Base-by-base conservation (phyloP, 2,888 invertebrate species). In the Anarsia innoxiella region DNA sequence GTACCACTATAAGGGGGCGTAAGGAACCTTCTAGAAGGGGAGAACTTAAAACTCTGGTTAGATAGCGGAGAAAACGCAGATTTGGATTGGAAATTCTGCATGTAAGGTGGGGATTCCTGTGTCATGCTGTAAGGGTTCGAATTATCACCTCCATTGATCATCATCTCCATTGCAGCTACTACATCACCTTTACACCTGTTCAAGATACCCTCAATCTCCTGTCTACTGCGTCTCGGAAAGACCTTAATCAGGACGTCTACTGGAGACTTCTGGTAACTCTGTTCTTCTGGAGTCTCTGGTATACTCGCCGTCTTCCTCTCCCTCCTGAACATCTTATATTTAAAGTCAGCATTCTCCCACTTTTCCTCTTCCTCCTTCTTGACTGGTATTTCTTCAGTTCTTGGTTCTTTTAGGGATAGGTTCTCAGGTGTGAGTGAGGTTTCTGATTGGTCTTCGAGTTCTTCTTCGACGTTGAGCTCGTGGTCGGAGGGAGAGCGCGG, bases 121-220 rank as follows among this genome's bases (percentile, higher is more conserved):
- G 72, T 75, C 27, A 83, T 49, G 35, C 66, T 73, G 51, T 79
- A 82, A 51, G 78, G 42, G 59, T 61, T 38, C 42, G 66, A 38
- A 42, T 77, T 51, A 9, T 76, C 79, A 0, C 68, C 86, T 1
- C 91, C 90, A 45, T 91, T 90, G 9, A 94, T 88, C 87, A 97
- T 91, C 63, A 93, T 90, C 64, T 97, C 97, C 90, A 97, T 97
- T 0, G 97, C 96, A 51, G 95, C 93, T 0, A 97, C 90, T 0
- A 96, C 93, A 66, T 97, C 96, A 0, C 95, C 95, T 69, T 93
- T 90, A 69, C 93, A 94, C 42, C 93, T 88, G 48, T 93, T 91
- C 12, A 97, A 83, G 29, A 95, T 88, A 2, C 91, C 88, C 67
- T 97, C 96, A 1, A 97, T 93, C 59, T 96, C 95, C 32, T 90